phyloP scores from a whole-genome alignment of 2,888 invertebrate species.

The Andrena haemorrhoa region DNA sequence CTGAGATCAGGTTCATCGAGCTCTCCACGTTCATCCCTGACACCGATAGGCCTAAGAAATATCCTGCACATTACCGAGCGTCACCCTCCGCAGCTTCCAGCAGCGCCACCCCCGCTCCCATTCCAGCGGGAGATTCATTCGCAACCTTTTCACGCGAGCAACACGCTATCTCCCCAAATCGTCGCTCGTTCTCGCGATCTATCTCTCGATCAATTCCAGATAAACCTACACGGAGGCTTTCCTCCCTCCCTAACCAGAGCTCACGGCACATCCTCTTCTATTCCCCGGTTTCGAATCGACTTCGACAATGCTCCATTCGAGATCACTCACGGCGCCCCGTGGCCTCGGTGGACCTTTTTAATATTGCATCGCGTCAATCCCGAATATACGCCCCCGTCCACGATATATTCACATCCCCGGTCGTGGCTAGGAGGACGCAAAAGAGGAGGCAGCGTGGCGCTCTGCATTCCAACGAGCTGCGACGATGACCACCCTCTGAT shows the following conservation, averaged over 20 bases:
- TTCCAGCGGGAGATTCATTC: constrained; percentile 3
- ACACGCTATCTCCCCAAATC: constrained; percentile 38
- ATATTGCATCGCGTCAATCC: constrained; percentile 57
- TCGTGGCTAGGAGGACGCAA: neutral
- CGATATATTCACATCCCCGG: constrained; percentile 5
- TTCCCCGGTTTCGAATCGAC: constrained; percentile 23
- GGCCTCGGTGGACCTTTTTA: constrained; percentile 41
- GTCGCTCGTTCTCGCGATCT: constrained; percentile 53
- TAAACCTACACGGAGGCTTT: constrained; percentile 55
- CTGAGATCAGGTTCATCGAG: neutral
- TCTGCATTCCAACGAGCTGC: constrained; percentile 65
- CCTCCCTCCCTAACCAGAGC: constrained; percentile 41
- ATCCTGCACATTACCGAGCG: neutral
- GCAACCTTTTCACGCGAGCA: constrained; percentile 53
- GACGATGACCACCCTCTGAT: constrained; percentile 65
- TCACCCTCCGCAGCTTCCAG: neutral
- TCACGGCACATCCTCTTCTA: constrained; percentile 23
- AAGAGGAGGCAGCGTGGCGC: constrained; percentile 23
- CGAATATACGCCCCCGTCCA: constrained; percentile 12
- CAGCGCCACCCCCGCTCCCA: neutral
- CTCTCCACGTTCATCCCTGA: neutral
- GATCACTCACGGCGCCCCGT: neutral
- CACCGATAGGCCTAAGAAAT: constrained; percentile 14
- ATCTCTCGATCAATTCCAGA: constrained; percentile 56
- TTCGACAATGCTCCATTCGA: constrained; percentile 34